Conservation (phyloP, 2,113 vertebrate species). For the Sorex fumeus region DNA sequence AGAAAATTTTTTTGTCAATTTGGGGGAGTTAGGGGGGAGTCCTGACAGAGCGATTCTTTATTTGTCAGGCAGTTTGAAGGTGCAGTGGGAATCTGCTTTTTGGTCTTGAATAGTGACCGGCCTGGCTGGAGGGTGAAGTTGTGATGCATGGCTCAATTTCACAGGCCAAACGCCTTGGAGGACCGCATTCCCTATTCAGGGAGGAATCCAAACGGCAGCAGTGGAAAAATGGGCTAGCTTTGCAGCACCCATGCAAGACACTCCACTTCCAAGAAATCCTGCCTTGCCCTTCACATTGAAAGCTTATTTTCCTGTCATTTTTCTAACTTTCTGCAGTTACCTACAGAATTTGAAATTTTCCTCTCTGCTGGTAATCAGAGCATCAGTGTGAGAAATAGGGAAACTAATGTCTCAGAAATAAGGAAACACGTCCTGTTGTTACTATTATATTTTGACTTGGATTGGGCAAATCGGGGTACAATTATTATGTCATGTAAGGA, state of each 20-base stretch:
- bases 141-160: slow-evolving; percentile 56
- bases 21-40: slow-evolving; percentile 51
- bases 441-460: slow-evolving; percentile 54
- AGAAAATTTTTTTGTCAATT: slow-evolving; percentile 77
- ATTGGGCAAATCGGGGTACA: slow-evolving; percentile 65
- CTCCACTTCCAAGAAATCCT: slow-evolving; percentile 45
- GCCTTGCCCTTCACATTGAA: neutral
- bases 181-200: neutral
- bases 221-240: neutral
- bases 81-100: slow-evolving; percentile 58
- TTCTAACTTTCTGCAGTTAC: slow-evolving; percentile 57
- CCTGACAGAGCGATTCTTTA: slow-evolving; percentile 75
- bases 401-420: slow-evolving; percentile 54
- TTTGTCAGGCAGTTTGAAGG: slow-evolving; percentile 63
- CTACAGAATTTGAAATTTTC: slow-evolving; percentile 5
- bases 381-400: slow-evolving; percentile 44
- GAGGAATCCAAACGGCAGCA: slow-evolving; percentile 42
- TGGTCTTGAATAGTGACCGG: slow-evolving; percentile 35
- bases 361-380: slow-evolving; percentile 55
- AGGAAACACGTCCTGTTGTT: slow-evolving; percentile 1
- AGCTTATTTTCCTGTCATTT: slow-evolving; percentile 49
- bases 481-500: slow-evolving; percentile 75
- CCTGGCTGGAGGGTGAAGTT: neutral
- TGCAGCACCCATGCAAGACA: neutral
- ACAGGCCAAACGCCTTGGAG: neutral